phyloP scores from a whole-genome alignment of 2,797 vertebrate genomes.

The Eospalax fontanierii region DNA sequence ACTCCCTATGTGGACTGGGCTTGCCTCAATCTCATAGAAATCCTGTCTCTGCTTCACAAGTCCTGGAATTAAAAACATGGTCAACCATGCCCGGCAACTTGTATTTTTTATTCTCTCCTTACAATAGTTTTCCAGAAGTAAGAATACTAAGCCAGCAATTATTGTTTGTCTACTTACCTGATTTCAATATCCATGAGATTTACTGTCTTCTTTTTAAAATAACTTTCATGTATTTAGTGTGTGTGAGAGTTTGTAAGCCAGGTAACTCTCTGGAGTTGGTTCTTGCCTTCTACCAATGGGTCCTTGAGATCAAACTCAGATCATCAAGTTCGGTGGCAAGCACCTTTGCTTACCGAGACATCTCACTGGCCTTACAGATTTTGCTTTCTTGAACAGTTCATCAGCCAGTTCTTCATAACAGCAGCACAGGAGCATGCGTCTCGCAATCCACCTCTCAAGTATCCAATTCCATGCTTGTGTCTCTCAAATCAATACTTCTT shows the following conservation, averaged over 20 bases:
- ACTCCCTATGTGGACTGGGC: too few relatives aligned
- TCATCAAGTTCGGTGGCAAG: neutral
- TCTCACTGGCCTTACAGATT: neutral
- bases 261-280: neutral
- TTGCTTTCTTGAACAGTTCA: neutral
- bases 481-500: conserved; percentile 2
- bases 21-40: too few relatives aligned
- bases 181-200: neutral
- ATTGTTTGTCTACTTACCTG: neutral
- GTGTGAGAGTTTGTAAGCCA: neutral
- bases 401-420: neutral
- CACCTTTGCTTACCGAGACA: neutral
- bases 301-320: neutral
- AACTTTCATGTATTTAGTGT: neutral
- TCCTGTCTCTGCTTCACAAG: too few relatives aligned
- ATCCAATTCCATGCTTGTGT: neutral
- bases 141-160: neutral
- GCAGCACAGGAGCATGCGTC: neutral
- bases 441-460: neutral
- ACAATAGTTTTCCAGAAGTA: neutral
- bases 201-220: too few relatives aligned
- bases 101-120: conserved; percentile 15
- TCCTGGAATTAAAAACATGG: too few relatives aligned
- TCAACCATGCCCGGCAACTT: too few relatives aligned
- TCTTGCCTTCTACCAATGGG: neutral